phyloP scores from a whole-genome alignment of 2,113 vertebrate genomes.

The Notarius quadriscutis region DNA sequence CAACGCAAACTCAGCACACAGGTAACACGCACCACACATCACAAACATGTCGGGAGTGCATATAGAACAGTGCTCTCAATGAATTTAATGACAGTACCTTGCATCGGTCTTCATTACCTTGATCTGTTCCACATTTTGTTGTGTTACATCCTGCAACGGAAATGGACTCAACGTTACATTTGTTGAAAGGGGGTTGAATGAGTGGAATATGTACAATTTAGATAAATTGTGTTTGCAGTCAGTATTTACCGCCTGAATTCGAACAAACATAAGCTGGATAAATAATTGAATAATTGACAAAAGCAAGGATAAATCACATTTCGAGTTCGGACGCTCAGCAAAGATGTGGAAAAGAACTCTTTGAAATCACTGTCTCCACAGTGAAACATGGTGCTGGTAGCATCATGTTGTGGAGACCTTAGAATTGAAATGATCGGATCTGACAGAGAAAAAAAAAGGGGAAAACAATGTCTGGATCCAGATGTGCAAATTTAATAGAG shows the following conservation, averaged over 20 bases:
- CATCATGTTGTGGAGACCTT: background rate
- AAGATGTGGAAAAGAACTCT: background rate
- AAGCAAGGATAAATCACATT: background rate
- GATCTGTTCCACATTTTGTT: background rate
- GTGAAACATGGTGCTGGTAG: background rate
- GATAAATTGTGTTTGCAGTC: background rate
- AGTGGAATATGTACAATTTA: background rate
- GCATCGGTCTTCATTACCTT: background rate
- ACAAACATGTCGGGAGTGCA: background rate
- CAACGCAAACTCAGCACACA: conserved; percentile 82
- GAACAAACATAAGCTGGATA: background rate
- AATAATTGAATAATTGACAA: background rate
- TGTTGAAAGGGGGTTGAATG: background rate
- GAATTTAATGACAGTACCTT: background rate
- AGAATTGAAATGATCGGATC: background rate
- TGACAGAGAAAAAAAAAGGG: background rate
- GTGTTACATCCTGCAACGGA: background rate
- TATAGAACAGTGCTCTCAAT: background rate
- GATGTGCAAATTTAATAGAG: background rate
- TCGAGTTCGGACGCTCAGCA: background rate
- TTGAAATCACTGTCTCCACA: background rate
- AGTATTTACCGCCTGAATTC: background rate
- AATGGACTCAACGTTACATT: background rate
- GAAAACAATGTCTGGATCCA: background rate
- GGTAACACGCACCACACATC: conserved; percentile 64